Conservation (phyloP, 2,888 invertebrate species). For the Brassicogethes aeneus region DNA sequence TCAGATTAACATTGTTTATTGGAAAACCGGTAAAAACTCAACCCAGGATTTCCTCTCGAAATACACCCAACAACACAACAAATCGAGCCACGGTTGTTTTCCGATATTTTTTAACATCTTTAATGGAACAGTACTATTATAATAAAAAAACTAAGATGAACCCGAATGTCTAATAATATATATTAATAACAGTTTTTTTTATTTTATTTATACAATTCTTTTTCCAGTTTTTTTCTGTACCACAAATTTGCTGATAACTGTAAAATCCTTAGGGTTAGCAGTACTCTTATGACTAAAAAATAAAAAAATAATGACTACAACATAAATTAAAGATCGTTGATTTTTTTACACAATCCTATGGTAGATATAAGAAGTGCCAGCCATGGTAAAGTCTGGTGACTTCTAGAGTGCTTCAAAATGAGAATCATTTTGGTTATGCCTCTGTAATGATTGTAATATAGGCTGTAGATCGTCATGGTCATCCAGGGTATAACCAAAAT, state of each 20-base stretch:
- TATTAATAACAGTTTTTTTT: too few species aligned
- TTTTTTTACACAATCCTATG: constrained; percentile 24
- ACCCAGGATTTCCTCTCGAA: too few species aligned
- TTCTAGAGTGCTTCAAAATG: constrained; percentile 20
- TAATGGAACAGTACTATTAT: too few species aligned
- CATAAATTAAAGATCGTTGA: too few species aligned
- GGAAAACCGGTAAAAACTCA: too few species aligned
- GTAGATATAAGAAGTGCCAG: constrained; percentile 21
- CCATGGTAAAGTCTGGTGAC: constrained; percentile 25
- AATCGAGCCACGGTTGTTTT: too few species aligned
- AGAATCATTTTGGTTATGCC: constrained; percentile 25
- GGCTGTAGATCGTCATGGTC: constrained; percentile 26
- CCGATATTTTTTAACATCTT: too few species aligned
- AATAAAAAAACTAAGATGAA: too few species aligned
- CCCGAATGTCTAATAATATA: too few species aligned
- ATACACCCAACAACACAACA: too few species aligned
- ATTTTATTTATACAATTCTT: constrained; percentile 23
- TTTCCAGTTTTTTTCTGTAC: constrained; percentile 31
- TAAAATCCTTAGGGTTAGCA: constrained; percentile 27
- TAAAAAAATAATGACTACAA: neutral
- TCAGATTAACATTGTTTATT: too few species aligned
- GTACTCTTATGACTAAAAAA: constrained; percentile 25
- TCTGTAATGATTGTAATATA: constrained; percentile 32
- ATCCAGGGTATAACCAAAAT: constrained; percentile 33
- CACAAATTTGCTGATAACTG: constrained; percentile 31